Evolutionary conservation across 2,797 vertebrate genomes (phyloP).

Genomic region (Decapterus maruadsi): DNA sequence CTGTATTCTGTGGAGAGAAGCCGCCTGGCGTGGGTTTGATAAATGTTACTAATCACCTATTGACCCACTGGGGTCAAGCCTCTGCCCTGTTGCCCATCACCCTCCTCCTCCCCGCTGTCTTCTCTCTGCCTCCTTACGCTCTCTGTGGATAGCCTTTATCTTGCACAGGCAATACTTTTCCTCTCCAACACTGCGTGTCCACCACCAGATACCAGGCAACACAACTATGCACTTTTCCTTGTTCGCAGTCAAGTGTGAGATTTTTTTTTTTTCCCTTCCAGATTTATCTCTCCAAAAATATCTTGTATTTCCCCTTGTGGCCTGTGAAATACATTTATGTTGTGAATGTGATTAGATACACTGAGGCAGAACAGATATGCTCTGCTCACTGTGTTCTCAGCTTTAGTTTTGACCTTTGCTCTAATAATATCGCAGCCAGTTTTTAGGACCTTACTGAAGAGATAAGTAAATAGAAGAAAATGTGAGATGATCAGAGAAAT

Average conservation of each 20-base stretch:
- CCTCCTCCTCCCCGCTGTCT: constrained; percentile 63
- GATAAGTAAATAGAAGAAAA: constrained; percentile 71
- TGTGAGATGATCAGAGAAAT: constrained; percentile 71
- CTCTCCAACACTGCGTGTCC: constrained; percentile 33
- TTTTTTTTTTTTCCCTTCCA: constrained; percentile 19
- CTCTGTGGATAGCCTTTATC: constrained; percentile 65
- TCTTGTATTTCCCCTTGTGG: constrained; percentile 46
- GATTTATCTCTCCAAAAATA: constrained; percentile 62
- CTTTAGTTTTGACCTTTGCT: constrained; percentile 68
- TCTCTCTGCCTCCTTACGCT: constrained; percentile 48
- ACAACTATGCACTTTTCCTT: constrained; percentile 47
- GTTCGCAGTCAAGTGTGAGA: constrained; percentile 65
- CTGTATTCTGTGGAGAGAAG: constrained; percentile 62
- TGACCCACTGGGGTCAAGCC: constrained; percentile 77
- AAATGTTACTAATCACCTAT: constrained; percentile 84
- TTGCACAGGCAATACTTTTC: constrained; percentile 39
- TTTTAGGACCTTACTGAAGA: constrained; percentile 58
- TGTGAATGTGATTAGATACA: constrained; percentile 65
- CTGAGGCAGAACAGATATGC: constrained; percentile 41
- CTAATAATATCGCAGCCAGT: constrained; percentile 40
- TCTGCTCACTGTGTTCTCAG: constrained; percentile 46
- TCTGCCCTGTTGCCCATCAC: constrained; percentile 72
- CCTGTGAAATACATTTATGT: constrained; percentile 56
- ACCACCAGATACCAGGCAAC: constrained; percentile 47
- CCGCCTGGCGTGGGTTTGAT: constrained; percentile 77